These are phyloP conservation scores for Meloe dianella DNA, from an alignment of 2,888 invertebrate genomes.

Conservation along the genomic window DNA sequence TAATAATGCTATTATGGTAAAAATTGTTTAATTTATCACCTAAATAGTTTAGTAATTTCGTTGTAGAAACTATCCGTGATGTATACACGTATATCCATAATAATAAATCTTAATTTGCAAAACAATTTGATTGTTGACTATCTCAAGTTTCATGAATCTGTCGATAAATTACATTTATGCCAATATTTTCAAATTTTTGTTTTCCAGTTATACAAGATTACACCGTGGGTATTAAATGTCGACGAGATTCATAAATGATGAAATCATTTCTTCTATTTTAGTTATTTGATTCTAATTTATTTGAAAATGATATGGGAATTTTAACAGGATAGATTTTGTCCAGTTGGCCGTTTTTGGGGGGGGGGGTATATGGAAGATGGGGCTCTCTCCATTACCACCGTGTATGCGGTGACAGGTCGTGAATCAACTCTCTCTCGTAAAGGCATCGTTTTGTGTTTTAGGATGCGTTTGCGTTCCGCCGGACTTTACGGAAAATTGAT, in stretches of 20 bases:
- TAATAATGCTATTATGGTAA: background rate
- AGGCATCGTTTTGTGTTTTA: slow-evolving; percentile 42
- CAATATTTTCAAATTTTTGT: background rate
- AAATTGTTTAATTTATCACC: background rate
- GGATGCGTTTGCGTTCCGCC: slow-evolving; percentile 38
- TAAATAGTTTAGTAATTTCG: background rate
- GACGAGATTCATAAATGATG: background rate
- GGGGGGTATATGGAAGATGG: slow-evolving; percentile 40
- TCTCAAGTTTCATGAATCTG: background rate
- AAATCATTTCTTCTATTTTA: background rate
- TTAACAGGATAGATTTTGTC: slow-evolving; percentile 21
- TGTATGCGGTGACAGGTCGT: slow-evolving; percentile 48
- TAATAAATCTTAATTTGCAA: background rate
- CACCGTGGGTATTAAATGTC: background rate
- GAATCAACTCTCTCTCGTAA: slow-evolving; percentile 43
- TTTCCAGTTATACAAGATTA: background rate
- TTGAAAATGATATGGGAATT: slow-evolving; percentile 15
- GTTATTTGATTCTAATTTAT: slow-evolving; percentile 5
- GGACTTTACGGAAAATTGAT: slow-evolving; percentile 16
- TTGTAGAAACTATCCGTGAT: background rate
- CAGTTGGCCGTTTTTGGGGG: slow-evolving; percentile 21
- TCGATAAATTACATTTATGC: background rate
- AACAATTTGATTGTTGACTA: slow-evolving; percentile 1
- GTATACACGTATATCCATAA: background rate
- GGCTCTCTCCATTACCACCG: slow-evolving; percentile 47